A percentile compares a stretch with the other conserved stretches of the same genome.
These are phyloP conservation scores for Pseudorectes ferrugineus DNA, from an alignment of 2,113 vertebrate genomes.

Conservation along the genomic window DNA sequence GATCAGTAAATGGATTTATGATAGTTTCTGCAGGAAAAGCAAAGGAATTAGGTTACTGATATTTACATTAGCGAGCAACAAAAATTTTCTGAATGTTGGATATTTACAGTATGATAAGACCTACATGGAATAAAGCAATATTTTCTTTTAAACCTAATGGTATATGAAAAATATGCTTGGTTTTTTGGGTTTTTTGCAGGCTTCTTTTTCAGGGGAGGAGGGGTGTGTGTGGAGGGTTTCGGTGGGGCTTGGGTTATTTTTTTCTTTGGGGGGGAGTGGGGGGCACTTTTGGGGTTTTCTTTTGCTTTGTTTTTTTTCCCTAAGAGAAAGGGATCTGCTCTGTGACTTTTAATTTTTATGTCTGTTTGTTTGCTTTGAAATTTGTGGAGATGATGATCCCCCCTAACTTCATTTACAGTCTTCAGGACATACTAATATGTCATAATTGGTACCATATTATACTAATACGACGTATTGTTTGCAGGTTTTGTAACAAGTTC, in stretches of 20 bases:
- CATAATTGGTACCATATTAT: background rate
- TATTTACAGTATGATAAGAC: background rate
- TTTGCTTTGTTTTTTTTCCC: background rate
- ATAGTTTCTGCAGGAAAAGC: background rate
- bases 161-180: background rate
- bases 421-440: background rate
- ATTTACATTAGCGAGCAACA: background rate
- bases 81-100: background rate
- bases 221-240: fast-evolving
- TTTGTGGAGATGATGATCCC: background rate
- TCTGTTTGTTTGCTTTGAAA: background rate
- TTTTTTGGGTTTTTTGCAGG: fast-evolving
- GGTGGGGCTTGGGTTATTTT: fast-evolving
- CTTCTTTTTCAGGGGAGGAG: no score
- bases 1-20: background rate
- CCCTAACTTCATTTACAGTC: background rate
- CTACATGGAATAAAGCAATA: background rate
- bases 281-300: fast-evolving
- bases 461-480: background rate
- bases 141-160: background rate
- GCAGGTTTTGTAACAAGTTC: background rate
- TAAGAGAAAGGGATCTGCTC: background rate
- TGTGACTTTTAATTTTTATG: background rate
- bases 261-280: fast-evolving
- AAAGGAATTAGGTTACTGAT: background rate